Conservation (phyloP, 2,888 invertebrate species). For the Tryphoninae sp. region DNA sequence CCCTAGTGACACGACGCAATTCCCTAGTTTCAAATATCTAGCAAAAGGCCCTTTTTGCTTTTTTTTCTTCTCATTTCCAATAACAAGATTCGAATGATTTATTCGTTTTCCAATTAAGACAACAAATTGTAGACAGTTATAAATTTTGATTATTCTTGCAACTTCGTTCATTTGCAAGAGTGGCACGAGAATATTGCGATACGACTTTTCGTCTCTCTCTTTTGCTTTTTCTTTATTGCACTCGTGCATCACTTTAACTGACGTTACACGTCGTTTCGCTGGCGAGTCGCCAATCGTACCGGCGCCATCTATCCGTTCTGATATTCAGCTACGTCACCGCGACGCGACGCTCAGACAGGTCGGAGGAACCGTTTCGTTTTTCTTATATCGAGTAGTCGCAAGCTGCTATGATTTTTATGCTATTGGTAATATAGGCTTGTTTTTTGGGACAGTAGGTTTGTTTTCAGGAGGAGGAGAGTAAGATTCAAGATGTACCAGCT, state of each 20-base stretch:
- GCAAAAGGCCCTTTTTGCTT: too few species aligned
- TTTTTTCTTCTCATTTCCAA: too few species aligned
- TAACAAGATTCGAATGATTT: neutral
- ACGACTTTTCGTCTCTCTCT: neutral
- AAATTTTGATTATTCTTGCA: neutral
- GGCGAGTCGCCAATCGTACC: conserved; percentile 64
- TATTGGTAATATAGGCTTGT: neutral
- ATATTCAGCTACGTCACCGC: conserved; percentile 24
- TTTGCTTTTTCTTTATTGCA: neutral
- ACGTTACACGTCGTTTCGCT: conserved; percentile 59
- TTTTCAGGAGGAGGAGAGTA: neutral
- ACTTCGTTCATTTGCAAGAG: neutral
- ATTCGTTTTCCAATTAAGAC: neutral
- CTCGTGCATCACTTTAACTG: conserved; percentile 37
- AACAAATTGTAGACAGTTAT: neutral
- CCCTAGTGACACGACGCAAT: neutral
- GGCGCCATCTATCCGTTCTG: conserved; percentile 57
- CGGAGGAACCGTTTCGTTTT: conserved; percentile 28
- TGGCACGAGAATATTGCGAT: neutral
- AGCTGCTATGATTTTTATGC: neutral
- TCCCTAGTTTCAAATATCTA: neutral
- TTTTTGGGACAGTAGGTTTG: neutral
- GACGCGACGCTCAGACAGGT: conserved; percentile 17
- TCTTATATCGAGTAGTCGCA: neutral
- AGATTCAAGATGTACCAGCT: neutral